phyloP scores from a whole-genome alignment of 2,113 vertebrate genomes.

The Clarias gariepinus region DNA sequence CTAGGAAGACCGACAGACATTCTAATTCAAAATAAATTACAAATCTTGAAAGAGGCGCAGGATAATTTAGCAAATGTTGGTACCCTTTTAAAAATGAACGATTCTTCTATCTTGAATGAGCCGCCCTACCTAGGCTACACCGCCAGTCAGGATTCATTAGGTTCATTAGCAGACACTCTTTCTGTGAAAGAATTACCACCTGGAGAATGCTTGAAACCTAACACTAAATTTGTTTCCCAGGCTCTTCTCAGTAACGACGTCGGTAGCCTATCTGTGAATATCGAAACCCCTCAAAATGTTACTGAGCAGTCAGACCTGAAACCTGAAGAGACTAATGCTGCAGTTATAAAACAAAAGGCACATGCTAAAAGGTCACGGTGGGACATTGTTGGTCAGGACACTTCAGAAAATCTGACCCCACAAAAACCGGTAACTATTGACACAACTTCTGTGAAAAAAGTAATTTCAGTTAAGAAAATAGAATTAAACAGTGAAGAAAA shows the following conservation, averaged over 20 bases:
- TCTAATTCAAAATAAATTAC: constrained; percentile 19
- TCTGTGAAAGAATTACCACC: constrained; percentile 50
- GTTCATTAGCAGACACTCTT: constrained; percentile 49
- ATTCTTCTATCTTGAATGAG: constrained; percentile 35
- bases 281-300: constrained; percentile 45
- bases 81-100: constrained; percentile 16
- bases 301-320: constrained; percentile 46
- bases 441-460: constrained; percentile 59
- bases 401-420: constrained; percentile 59
- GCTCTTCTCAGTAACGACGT: constrained; percentile 33
- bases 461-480: constrained; percentile 66
- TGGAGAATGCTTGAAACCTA: constrained; percentile 55
- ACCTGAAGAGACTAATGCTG: constrained; percentile 54
- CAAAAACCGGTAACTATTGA: constrained; percentile 57
- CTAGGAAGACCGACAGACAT: constrained; percentile 45
- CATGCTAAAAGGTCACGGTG: constrained; percentile 71
- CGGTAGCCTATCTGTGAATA: constrained; percentile 29
- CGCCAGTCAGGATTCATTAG: constrained; percentile 48
- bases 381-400: constrained; percentile 76
- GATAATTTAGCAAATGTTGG: constrained; percentile 6
- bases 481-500: constrained; percentile 63
- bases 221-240: constrained; percentile 59
- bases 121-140: constrained; percentile 38
- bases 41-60: constrained; percentile 34
- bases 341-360: constrained; percentile 47